Evolutionary conservation across 2,888 invertebrate genomes (phyloP).

Genomic region (Stenchaetothrips biformis): DNA sequence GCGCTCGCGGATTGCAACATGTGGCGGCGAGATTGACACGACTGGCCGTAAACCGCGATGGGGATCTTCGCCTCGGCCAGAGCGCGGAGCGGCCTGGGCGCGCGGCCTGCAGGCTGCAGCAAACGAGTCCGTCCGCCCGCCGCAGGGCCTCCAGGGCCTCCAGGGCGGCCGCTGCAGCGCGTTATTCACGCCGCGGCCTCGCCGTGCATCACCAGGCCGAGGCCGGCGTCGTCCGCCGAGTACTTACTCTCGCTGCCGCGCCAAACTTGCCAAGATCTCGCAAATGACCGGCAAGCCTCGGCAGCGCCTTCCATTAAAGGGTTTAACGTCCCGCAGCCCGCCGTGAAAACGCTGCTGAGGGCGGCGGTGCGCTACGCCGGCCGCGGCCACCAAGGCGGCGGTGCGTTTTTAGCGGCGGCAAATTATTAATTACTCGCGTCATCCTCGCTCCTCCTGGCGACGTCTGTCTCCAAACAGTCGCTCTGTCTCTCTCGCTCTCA

Average conservation of each 20-base stretch:
- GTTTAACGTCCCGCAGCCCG: background rate
- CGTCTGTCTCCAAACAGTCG: no score
- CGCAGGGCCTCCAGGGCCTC: background rate
- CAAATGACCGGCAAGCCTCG: background rate
- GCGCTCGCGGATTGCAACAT: background rate
- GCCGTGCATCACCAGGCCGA: background rate
- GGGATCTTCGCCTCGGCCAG: background rate
- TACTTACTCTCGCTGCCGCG: background rate
- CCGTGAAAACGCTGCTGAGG: background rate
- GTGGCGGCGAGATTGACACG: conserved; percentile 5
- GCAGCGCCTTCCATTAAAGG: background rate
- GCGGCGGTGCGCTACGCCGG: background rate
- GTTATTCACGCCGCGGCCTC: background rate
- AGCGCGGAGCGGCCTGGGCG: background rate
- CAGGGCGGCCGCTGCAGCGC: background rate
- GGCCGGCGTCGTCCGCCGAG: background rate
- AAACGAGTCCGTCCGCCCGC: background rate
- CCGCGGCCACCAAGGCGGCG: background rate
- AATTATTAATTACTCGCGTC: no score
- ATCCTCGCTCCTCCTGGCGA: no score
- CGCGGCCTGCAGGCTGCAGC: background rate
- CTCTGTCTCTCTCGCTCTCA: no score
- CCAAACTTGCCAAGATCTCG: conserved; percentile 9
- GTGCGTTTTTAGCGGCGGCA: background rate
- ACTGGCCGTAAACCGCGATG: background rate